Base-by-base conservation (phyloP, 92 coral and sea anemone species). In the Pocillopora meandrina region DNA sequence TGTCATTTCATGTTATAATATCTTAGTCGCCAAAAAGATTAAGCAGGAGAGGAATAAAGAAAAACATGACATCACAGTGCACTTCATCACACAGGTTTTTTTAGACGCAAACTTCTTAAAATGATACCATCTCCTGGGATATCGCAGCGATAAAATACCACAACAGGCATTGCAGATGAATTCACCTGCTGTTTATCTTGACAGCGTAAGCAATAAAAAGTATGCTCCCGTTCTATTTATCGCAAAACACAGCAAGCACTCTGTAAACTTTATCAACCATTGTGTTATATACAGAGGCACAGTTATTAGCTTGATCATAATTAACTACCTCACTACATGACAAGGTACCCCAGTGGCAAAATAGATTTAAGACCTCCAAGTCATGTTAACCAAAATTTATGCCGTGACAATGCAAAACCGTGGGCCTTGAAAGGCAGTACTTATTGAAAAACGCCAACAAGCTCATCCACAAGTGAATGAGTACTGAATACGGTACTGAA, bases 141-240 rank as follows among this genome's bases (percentile, higher is more conserved):
- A n/a, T 18, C 42, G 52, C 11, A 64, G 12, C n/a, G n/a, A 64
- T 78, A 65, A 65, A n/a, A 2, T 19, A 21, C 60, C 72, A 42
- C 72, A 42, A 55, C 13, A 8, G 12, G 34, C 66, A 16, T 60
- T 59, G 68, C 33, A 76, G 33, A 60, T 76, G 42, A 18, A 26
- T 76, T 12, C 52, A 19, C 80, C 80, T 59, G 61, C 33, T 78
- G 66, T 75, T 75, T 75, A 42, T 17, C 21, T 52, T 42, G 47
- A 68, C 82, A 49, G 60, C 72, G 42, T 78, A 26, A 64, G 82
- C 82, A 63, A 78, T 78, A 49, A 78, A 78, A 78, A 78, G 33
- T 47, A n/a, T 3, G 12, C 14, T n/a, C n/a, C 72, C 9, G 19
- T 20, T 49, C 34, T 20, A 52, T 78, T 49, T 65, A 49, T 78